phyloP scores from a whole-genome alignment of 2,797 vertebrate species.

The Phrynocephalus forsythii region DNA sequence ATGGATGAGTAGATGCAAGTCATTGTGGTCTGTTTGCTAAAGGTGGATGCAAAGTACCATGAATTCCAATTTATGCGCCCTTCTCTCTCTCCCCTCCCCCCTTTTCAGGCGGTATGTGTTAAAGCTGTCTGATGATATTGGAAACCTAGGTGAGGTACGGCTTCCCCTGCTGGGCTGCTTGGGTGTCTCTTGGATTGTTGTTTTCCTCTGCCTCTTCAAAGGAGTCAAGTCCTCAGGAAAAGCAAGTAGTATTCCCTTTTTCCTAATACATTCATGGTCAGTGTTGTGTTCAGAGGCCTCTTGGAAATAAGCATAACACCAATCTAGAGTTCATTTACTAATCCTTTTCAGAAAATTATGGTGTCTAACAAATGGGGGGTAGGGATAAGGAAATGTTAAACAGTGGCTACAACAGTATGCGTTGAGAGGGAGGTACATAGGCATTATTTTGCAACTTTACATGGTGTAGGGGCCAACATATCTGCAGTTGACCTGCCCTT shows the following conservation, averaged over 20 bases:
- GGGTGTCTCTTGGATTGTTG: constrained; percentile 92
- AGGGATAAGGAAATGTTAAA: background rate
- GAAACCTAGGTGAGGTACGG: constrained; percentile 93
- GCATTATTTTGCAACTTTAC: background rate
- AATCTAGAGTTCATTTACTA: background rate
- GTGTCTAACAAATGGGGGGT: background rate
- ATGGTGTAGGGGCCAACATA: background rate
- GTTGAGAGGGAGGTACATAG: background rate
- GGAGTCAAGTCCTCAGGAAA: constrained; percentile 99
- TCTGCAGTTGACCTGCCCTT: background rate
- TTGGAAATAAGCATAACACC: background rate
- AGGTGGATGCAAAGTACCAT: background rate
- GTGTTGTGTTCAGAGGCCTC: background rate
- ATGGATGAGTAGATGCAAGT: background rate
- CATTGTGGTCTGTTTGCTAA: background rate
- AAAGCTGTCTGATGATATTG: constrained; percentile 92
- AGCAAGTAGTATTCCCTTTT: constrained; percentile 74
- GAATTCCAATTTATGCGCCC: background rate
- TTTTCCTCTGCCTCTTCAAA: constrained; percentile 97
- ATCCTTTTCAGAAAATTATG: background rate
- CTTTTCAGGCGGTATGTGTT: constrained; percentile 89
- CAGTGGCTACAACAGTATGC: background rate
- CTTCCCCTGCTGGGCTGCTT: constrained; percentile 95
- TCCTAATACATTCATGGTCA: fast-evolving
- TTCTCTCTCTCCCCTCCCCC: background rate